Conservation (phyloP, 2,888 invertebrate species). For the Stenolophus ochropezus region DNA sequence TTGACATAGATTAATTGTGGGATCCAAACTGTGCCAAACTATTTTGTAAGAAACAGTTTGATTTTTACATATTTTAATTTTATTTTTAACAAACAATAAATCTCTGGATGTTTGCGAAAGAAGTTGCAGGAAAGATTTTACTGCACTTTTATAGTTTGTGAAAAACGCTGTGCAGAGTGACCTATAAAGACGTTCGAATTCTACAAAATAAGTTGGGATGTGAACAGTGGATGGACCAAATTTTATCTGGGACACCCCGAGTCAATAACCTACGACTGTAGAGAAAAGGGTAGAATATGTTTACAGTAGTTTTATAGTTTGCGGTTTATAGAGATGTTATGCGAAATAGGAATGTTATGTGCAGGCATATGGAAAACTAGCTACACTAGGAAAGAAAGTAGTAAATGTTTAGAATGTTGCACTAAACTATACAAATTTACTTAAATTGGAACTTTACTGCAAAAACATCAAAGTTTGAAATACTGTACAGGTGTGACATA, state of each 20-base stretch:
- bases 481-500: too few species aligned
- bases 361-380: too few species aligned
- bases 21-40: not conserved
- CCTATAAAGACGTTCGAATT: constrained; percentile 4
- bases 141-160: constrained; percentile 15
- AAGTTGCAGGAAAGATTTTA: constrained; percentile 4
- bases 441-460: too few species aligned
- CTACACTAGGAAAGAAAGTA: too few species aligned
- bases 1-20: not conserved
- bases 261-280: not conserved
- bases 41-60: not conserved
- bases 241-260: not conserved
- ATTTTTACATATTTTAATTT: not conserved
- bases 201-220: not conserved
- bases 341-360: too few species aligned
- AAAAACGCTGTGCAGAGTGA: constrained; percentile 10
- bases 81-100: not conserved
- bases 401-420: too few species aligned
- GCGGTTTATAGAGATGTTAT: not conserved
- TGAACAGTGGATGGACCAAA: not conserved
- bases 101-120: not conserved
- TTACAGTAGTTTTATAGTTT: not conserved
- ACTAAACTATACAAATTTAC: too few species aligned
- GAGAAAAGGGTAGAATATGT: not conserved
- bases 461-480: too few species aligned